Evolutionary conservation across 2,113 vertebrate genomes (phyloP).

Genomic region (Gallinago paraguaiae): DNA sequence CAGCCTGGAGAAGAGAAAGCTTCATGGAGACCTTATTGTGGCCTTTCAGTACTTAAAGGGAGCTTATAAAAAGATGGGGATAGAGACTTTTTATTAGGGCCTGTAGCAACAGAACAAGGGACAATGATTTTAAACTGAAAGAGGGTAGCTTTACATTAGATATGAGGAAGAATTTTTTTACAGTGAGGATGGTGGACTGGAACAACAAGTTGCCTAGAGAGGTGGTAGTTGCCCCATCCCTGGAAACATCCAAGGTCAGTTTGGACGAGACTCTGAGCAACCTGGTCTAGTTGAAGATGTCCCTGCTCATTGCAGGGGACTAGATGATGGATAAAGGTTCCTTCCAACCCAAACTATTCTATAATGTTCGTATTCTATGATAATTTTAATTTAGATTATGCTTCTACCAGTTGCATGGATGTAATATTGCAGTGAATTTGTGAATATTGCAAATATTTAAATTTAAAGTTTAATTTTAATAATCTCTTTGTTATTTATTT

Average conservation of each 20-base stretch:
- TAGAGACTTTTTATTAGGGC: background rate
- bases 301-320: background rate
- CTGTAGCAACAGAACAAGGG: background rate
- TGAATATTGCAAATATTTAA: background rate
- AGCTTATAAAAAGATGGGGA: background rate
- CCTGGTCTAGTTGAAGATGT: background rate
- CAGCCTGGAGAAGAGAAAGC: background rate
- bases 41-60: background rate
- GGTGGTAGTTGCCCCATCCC: background rate
- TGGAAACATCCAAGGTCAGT: background rate
- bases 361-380: background rate
- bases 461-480: background rate
- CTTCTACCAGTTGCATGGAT: fast-evolving
- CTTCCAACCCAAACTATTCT: background rate
- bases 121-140: background rate
- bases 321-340: background rate
- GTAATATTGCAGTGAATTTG: background rate
- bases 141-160: background rate
- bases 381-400: background rate
- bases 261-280: background rate
- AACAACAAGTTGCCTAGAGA: background rate
- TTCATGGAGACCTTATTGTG: background rate
- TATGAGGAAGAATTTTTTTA: background rate
- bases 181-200: background rate
- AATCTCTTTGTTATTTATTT: background rate